Conservation (phyloP, 2,797 vertebrate genomes). For the Phylloscopus collybita region DNA sequence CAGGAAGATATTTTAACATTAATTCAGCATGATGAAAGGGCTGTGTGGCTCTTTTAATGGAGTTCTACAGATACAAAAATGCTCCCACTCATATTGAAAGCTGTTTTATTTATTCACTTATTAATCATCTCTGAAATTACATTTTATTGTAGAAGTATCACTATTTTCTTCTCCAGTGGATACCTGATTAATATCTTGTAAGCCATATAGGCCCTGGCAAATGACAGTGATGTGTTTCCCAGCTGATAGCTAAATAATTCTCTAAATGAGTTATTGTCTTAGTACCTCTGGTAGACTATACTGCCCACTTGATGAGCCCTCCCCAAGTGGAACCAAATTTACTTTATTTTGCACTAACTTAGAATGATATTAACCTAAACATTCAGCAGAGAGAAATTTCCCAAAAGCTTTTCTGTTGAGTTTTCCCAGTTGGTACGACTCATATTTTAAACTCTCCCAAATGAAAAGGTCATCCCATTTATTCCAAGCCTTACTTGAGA, state of each 20-base stretch:
- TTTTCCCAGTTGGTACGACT: neutral
- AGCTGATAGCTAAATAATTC: conserved; percentile 24
- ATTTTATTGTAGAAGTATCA: conserved; percentile 21
- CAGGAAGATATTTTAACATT: conserved; percentile 2
- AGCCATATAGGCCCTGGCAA: neutral
- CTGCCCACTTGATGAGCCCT: neutral
- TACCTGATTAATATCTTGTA: conserved; percentile 32
- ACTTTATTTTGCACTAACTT: conserved; percentile 8
- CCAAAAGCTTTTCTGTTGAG: neutral
- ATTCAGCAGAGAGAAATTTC: neutral
- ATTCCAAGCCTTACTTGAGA: neutral
- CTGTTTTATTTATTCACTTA: conserved; percentile 44
- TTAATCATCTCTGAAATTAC: conserved; percentile 51
- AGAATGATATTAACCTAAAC: neutral
- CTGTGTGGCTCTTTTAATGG: neutral
- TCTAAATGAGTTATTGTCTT: neutral
- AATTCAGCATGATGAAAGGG: neutral
- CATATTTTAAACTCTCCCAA: neutral
- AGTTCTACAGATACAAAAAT: neutral
- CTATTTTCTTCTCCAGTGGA: conserved; percentile 27
- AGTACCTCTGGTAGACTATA: neutral
- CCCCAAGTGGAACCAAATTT: neutral
- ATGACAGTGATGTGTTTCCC: neutral
- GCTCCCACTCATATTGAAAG: neutral
- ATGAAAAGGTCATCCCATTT: conserved; percentile 18